Base-by-base conservation (phyloP, 2,888 invertebrate genomes). In the Magallana nippona region DNA sequence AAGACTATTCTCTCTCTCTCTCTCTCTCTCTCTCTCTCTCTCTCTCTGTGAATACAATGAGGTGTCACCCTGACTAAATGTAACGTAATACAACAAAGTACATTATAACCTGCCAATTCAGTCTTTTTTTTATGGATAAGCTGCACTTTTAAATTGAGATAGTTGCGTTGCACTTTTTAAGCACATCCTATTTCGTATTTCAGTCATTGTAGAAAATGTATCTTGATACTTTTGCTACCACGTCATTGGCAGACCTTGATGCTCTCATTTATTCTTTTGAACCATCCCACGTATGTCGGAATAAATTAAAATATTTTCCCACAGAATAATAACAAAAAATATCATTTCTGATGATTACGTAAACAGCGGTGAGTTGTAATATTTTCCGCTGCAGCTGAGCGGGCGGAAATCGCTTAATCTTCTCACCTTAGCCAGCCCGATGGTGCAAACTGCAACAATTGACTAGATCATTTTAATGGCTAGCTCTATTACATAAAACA, bases 261-360 rank as follows among this genome's bases (percentile, higher is more conserved):
- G 71, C 71, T 71, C 71, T 15, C 27, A 27, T 71, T 22, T 71
- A 27, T 27, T 71, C 27, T 22, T 27, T 71, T 71, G 71, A 27
- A 71, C 19, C 71, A 71, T 71, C 71, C 71, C 71, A 71, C 71
- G 71, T 32, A 71, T 27, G 71, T 71, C 71, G 22, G 27, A 71
- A 71, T 71, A 71, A 71, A 71, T 71, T 71, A 71, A 71, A 71
- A 71, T 32, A 71, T 71, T 71, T 71, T 71, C 71, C 27, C 71
- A 71, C 71, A 19, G 71, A 71, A 71, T 71, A 71, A 71, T 71
- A 13, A 71, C 71, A 27, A 15, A 71, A 27, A 27, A 13, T 71
- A 11, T 27, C 13, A 27, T 71, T 71, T 71, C 71, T 27, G 71
- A 22, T 71, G 71, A 71, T 71, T 71, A 71, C 71, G 71, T 71